Base-by-base conservation (phyloP, 2,888 invertebrate species). In the Ophraella communa region DNA sequence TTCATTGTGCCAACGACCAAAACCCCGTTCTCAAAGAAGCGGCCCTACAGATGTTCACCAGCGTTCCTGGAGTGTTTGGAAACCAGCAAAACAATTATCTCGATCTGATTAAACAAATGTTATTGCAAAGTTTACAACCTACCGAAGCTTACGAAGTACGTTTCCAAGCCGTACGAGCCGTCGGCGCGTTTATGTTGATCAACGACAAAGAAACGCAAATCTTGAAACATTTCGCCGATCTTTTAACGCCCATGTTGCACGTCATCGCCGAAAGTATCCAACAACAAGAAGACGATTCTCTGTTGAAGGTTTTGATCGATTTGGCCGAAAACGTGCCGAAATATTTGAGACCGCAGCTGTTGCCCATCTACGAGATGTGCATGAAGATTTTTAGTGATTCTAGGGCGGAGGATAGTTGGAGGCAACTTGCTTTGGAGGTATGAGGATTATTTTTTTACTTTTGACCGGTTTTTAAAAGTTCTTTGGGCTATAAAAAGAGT, bases 41-140 rank as follows among this genome's bases (percentile, higher is more conserved):
- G 72, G 96, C 97, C 42, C 89, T 99, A 60, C 89, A 95, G 73
- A 95, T 99, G 86, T 96, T 99, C 78, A 92, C 95, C 71, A 90
- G 94, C 74, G 96, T 98, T 33, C 98, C 99, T 21, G 95, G 96
- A 35, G 93, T 98, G 58, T 99, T 99, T 86, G 99, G 98, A 39
- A 95, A 95, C 81, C 93, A 95, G 78, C 96, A 98, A 81, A 87
- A 89, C 68, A 92, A 94, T 79, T 96, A 97, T 82, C 82, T 98
- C 71, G 92, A 93, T 75, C 87, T 96, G 33, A 98, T 99, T 75
- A 97, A 97, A 80, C 94, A 95, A 82, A 97, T 98, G 97, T 82
- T 98, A 74, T 87, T 91, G 67, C 92, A 94, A 75, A 92, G 94
- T 64, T 84, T 90, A 70, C 75, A 76, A 53, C 90, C 92, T 42